A percentile compares a stretch with the other conserved stretches of the same genome.
These are phyloP conservation scores for Clusia tigrina DNA, from an alignment of 2,888 invertebrate species.

Conservation along the genomic window DNA sequence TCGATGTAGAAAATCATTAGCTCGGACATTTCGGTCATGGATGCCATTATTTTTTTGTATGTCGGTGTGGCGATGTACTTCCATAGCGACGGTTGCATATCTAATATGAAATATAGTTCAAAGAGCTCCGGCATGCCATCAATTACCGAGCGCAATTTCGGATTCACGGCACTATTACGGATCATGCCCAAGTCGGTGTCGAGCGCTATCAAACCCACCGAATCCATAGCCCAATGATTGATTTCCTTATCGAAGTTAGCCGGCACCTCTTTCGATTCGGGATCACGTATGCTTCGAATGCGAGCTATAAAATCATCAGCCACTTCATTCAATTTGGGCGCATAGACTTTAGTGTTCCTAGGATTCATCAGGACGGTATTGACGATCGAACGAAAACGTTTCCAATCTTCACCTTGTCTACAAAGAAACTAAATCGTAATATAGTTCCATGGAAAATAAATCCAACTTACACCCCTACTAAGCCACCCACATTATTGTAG, in stretches of 20 bases:
- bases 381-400: slow-evolving; percentile 71
- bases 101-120: slow-evolving; percentile 37
- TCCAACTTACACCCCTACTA: slow-evolving; percentile 42
- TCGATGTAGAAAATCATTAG: slow-evolving; percentile 51
- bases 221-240: slow-evolving; percentile 69
- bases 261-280: slow-evolving; percentile 49
- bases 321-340: slow-evolving; percentile 65
- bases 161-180: slow-evolving; percentile 31
- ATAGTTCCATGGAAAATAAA: not conserved
- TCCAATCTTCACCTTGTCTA: slow-evolving; percentile 68
- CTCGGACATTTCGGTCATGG: slow-evolving; percentile 38
- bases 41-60: slow-evolving; percentile 37
- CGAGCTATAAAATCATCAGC: slow-evolving; percentile 53
- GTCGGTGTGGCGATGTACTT: slow-evolving; percentile 41
- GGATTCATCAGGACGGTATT: slow-evolving; percentile 73
- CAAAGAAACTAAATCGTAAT: not conserved
- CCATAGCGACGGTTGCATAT: slow-evolving; percentile 49
- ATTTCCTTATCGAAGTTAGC: slow-evolving; percentile 65
- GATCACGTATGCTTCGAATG: slow-evolving; percentile 47
- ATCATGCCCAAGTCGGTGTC: slow-evolving; percentile 50
- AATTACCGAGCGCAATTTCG: slow-evolving; percentile 40
- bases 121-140: slow-evolving; percentile 32
- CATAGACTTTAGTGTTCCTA: slow-evolving; percentile 66
- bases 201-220: slow-evolving; percentile 58
- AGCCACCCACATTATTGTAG: slow-evolving; percentile 44